A percentile compares a stretch with the other conserved stretches of the same genome.
Evolutionary conservation across 1,140 invertebrate genomes (phyloP).

Genomic region (Trichonephila clavata): DNA sequence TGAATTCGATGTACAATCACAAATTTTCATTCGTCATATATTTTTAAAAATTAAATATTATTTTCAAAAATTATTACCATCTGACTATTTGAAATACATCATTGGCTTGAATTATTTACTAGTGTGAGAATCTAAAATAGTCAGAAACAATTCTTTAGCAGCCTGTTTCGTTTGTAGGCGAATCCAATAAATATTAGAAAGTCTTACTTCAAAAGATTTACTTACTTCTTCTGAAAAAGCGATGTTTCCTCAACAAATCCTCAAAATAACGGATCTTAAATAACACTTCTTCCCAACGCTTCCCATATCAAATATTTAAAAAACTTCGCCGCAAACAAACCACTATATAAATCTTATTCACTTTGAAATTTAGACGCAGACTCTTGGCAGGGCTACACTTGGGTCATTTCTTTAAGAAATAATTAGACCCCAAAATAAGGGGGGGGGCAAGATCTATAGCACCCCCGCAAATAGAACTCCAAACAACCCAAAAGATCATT

Average conservation of each 20-base stretch:
- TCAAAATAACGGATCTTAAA: conserved; percentile 34
- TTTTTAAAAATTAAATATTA: too few relatives aligned
- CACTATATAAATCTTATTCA: conserved; percentile 24
- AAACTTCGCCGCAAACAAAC: background rate
- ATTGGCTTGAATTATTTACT: background rate
- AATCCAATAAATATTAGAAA: background rate
- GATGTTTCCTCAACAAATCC: background rate
- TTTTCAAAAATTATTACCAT: background rate
- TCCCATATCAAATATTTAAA: conserved; percentile 28
- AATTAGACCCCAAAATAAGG: background rate
- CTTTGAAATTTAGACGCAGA: background rate
- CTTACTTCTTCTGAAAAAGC: background rate
- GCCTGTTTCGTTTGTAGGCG: background rate
- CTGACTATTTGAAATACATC: background rate
- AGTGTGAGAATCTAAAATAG: background rate
- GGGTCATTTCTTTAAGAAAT: conserved; percentile 4
- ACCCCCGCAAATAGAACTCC: background rate
- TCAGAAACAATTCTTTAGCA: background rate
- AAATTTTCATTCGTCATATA: too few relatives aligned
- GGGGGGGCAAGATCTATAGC: background rate
- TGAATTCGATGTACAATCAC: too few relatives aligned
- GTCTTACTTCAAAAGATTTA: conserved; percentile 4
- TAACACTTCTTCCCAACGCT: background rate
- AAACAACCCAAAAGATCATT: background rate
- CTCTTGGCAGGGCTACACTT: background rate